Base-by-base conservation (phyloP, 1,140 invertebrate genomes). In the Pinna nobilis region DNA sequence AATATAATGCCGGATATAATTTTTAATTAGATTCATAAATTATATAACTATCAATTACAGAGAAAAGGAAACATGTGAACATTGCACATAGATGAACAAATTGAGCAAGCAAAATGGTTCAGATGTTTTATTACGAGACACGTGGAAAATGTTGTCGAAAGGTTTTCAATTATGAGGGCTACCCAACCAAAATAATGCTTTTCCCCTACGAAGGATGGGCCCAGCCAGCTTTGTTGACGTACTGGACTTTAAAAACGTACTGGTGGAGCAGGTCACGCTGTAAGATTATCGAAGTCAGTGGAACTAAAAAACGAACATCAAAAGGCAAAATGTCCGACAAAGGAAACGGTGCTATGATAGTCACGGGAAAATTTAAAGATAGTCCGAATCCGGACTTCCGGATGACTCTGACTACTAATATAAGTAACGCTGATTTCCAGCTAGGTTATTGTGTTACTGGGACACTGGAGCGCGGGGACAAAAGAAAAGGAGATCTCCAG, bases 361-460 rank as follows among this genome's bases (percentile, higher is more conserved):
- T 96, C 74, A 92, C 94, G 39, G 95, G 94, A 64, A 93, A 94
- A 18, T 95, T 96, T 88, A 95, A 95, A 64, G 80, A 83, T 35
- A 18, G 91, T 90, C 18, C 93, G 93, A 70, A 88, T 91, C 78
- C 83, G 4, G 84, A 87, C 69, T 88, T 87, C 70, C 93, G 60
- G 92, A 88, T 95, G 87, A 92, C 92, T 86, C 91, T 95, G 82
- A 94, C 94, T 44, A 94, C 94, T 66, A 93, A 94, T 84, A 93
- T 95, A 59, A 92, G 92, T 50, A 92, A 93, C 80, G 92, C 94
- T 41, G 95, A 96, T 87, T 95, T 95, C 90, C 95, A 95, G 87
- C 94, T 95, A 92, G 94, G 94, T 37, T 95, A 96, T 89, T 94
- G 94, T 81, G 94, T 96, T 91, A 95, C 94, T 0, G 94, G 95